Base-by-base conservation (phyloP, 2,888 invertebrate species). In the Parnassius smintheus region DNA sequence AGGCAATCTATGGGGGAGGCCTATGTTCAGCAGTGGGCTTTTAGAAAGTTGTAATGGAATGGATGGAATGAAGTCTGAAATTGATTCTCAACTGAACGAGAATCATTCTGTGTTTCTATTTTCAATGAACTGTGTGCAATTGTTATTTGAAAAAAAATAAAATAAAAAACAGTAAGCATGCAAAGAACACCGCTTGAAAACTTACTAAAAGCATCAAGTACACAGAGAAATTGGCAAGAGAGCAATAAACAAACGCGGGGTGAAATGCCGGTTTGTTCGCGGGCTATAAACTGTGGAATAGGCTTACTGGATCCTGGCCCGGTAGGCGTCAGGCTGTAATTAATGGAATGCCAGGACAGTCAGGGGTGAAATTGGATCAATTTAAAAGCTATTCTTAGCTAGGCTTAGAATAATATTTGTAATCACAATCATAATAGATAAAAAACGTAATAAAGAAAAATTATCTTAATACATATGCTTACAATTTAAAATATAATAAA, bases 331-430 rank as follows among this genome's bases (percentile, higher is more conserved):
- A 78, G 72, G 75, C 73, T 75, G 88, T 91, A 91, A 91, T 91
- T 91, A 91, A 91, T 90, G 90, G 82, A 81, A 79, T 74, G 75
- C 77, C 72, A 73, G 80, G 72, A 77, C 75, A 80, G 78, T 76
- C 82, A 76, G 81, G 86, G 87, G 85, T 85, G 84, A 83, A 89
- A 88, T 90, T 82, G 81, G 88, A 86, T 86, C 86, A 88, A 89
- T 91, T 90, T 85, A 81, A 83, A 73, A 78, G 80, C 81, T 78
- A 85, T 88, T 86, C 81, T 80, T 79, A 75, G 76, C 73, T 80
- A 77, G 75, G 83, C 76, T 79, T 80, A 78, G 77, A 72, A 66
- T 68, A 69, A 67, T 71, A 73, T 75, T 75, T 77, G 73, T 70
- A 68, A 70, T 66, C 57, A 46, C 8, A 46, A 46, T 11, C 2